Evolutionary conservation across 2,888 invertebrate genomes (phyloP), one percentile per base, ranked within the genome.

Genomic region (Cremastinae sp.): DNA sequence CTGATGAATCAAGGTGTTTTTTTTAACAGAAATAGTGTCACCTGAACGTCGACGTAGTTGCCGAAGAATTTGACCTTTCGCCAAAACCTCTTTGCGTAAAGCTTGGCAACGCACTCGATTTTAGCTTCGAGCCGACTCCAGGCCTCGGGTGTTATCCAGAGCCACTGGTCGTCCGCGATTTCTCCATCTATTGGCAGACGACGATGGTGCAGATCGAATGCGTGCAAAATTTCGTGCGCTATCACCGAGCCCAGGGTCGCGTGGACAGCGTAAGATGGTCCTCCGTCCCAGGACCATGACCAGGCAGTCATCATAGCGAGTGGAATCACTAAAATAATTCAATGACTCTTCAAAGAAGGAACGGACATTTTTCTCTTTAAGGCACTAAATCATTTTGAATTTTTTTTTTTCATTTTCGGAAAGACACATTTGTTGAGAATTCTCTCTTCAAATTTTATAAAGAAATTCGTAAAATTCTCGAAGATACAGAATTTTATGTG

Each of bases 161-260:
- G 84, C 79, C 84, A 86, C 51, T 89, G 84, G 58, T 88, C 87
- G 65, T 77, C 81, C 7, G 76, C 72, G 14, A 88, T 84, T 54
- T 89, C 85, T 0, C 87, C 87, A 82, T 90, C 89, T 61, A 89
- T 83, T 7, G 85, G 85, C 74, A 88, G 76, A 74, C 84, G 82
- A 66, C 84, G 84, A 71, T 84, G 85, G 78, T 89, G 86, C 43
- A 88, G 85, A 82, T 92, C 92, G 74, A 92, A 90, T 9, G 90
- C 91, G 79, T 92, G 92, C 14, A 91, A 86, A 43, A 91, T 90
- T 82, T 92, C 92, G 80, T 92, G 92, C 20, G 90, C 90, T 59
- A 92, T 88, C 43, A 91, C 90, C 28, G 90, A 89, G 8, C 91
- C 92, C 12, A 91, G 83, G 0, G 91, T 91, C 0, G 91, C 91